A percentile compares a stretch with the other conserved stretches of the same genome.
Evolutionary conservation across 1,140 invertebrate species (phyloP).

Genomic region (Trichoplusia ni): DNA sequence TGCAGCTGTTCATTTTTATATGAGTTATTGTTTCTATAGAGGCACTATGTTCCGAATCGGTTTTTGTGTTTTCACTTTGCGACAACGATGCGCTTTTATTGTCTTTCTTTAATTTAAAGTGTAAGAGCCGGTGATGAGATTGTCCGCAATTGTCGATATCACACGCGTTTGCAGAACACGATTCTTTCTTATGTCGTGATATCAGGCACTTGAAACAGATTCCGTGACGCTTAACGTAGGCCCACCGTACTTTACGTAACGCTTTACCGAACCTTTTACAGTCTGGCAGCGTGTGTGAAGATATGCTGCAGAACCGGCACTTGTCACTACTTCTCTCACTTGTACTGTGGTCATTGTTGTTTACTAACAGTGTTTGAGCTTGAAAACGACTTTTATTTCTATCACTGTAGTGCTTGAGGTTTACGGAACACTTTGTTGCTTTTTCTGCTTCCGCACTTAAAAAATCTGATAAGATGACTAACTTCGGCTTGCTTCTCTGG

Average conservation of each 20-base stretch:
- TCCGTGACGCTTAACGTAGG: background rate
- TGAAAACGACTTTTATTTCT: constrained; percentile 11
- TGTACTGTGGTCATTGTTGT: background rate
- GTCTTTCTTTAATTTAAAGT: constrained; percentile 8
- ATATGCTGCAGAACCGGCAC: constrained; percentile 32
- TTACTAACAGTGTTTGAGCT: background rate
- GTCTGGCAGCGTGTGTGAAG: constrained; percentile 28
- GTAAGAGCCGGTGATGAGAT: constrained; percentile 37
- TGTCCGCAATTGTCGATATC: constrained; percentile 38
- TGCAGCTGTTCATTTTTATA: background rate
- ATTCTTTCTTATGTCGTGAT: background rate
- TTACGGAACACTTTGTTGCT: background rate
- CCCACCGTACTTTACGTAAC: constrained; percentile 34
- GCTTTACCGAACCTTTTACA: constrained; percentile 41
- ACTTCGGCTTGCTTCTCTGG: constrained; percentile 1
- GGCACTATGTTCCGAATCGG: background rate
- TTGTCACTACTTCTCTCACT: background rate
- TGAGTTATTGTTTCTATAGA: background rate
- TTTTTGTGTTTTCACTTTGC: background rate
- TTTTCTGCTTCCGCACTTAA: constrained; percentile 33
- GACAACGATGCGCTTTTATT: background rate
- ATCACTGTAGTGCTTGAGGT: background rate
- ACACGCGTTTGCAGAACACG: constrained; percentile 22
- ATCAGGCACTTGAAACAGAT: background rate
- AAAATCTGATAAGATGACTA: constrained; percentile 24